Evolutionary conservation across 2,888 invertebrate species (phyloP), one percentile per base, ranked within the genome.

Genomic region (Coelopa pilipes): DNA sequence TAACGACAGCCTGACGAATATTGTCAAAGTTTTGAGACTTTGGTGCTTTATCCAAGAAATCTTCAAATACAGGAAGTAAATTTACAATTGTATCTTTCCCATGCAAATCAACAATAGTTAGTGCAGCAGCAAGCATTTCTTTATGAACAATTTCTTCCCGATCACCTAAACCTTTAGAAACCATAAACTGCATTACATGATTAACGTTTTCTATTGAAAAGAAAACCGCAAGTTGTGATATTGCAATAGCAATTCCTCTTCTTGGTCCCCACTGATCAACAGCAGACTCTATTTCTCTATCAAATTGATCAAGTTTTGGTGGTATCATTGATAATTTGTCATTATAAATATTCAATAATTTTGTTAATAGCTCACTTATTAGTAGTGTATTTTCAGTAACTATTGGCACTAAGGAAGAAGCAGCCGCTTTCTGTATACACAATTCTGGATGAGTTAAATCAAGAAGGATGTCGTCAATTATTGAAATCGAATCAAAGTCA

Each of bases 1-100:
- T 95, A 72, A 99, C 97, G 72, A 99, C 97, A 76, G 97, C 95
- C 87, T 99, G 98, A 21, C 99, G 92, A 70, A 98, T 96, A 15
- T 95, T 93, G 88, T 99, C 99, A 85, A 92, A 96, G 75, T 92
- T 92, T 50, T 95, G 94, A 0, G 94, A 94, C 85, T 96, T 95
- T 0, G 98, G 97, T 1, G 98, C 96, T 84, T 93, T 94, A 86
- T 96, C 95, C 87, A 99, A 91, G 87, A 97, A 97, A 77, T 94
- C 92, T 87, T 98, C 97, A 88, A 98, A 97, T 24, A 97, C 94
- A 0, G 97, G 96, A 78, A 98, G 89, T 79, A 98, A 90, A 74
- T 92, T 93, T 81, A 91, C 90, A 15, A 93, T 90, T 0, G 92
- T 92, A 75, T 92, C 92, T 89, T 96, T 97, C 47, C 99, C 99